phyloP scores from a whole-genome alignment of 2,888 invertebrate species.

The Autographa gamma region DNA sequence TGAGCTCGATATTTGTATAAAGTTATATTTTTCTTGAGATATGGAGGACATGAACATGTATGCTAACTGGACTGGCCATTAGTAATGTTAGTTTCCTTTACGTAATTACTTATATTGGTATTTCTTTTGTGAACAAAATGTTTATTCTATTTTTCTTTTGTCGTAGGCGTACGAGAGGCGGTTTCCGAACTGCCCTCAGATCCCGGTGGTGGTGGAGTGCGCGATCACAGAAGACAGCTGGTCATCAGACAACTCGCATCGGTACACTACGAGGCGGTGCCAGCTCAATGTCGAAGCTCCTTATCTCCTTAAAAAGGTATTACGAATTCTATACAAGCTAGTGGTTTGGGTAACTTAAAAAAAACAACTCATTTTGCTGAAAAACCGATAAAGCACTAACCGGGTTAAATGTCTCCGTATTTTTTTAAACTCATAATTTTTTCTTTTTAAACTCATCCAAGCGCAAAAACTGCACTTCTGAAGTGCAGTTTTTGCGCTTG shows the following conservation, averaged over 20 bases:
- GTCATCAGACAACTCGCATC: slow-evolving; percentile 93
- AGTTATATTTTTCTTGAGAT: too few species aligned
- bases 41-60: too few species aligned
- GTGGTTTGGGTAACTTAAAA: too few species aligned
- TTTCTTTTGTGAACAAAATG: background rate
- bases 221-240: slow-evolving; percentile 93
- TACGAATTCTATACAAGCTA: background rate
- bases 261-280: slow-evolving; percentile 95
- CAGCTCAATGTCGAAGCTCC: slow-evolving; percentile 97
- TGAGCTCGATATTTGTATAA: background rate
- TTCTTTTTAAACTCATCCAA: too few species aligned
- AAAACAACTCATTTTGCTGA: too few species aligned
- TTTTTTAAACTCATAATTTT: too few species aligned
- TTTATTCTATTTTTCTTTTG: slow-evolving; percentile 50
- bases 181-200: slow-evolving; percentile 97
- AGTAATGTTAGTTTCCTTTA: background rate
- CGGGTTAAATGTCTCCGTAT: too few species aligned
- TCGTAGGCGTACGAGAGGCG: slow-evolving; percentile 97
- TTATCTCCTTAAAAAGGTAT: slow-evolving; percentile 97
- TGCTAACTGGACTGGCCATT: too few species aligned
- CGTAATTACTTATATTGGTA: background rate
- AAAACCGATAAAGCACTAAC: too few species aligned
- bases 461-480: too few species aligned
- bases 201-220: slow-evolving; percentile 97
- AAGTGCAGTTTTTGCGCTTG: too few species aligned